Conservation (phyloP, 2,797 vertebrate genomes). For the Cyprinodon diabolis region DNA sequence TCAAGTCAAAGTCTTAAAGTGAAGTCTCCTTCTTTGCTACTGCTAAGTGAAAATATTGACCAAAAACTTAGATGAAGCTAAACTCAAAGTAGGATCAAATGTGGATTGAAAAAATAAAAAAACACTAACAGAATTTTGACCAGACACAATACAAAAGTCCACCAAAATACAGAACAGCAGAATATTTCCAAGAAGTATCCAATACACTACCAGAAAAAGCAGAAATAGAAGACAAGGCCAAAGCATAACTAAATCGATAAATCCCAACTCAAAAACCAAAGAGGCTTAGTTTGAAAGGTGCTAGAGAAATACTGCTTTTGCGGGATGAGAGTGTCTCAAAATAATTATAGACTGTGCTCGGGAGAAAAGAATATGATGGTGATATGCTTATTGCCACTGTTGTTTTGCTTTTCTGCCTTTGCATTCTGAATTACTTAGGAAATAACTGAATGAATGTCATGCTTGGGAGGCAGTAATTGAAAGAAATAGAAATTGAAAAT, state of each 20-base stretch:
- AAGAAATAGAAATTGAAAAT: constrained; percentile 48
- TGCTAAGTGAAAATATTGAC: neutral
- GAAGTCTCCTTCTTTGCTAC: too few relatives aligned
- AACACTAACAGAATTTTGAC: neutral
- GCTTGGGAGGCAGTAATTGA: constrained; percentile 55
- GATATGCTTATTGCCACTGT: constrained; percentile 42
- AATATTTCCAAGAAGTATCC: neutral
- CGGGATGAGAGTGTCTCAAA: constrained; percentile 9
- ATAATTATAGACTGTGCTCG: constrained; percentile 11
- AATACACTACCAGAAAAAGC: neutral
- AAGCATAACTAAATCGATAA: neutral
- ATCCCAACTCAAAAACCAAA: neutral
- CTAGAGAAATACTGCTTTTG: constrained; percentile 24
- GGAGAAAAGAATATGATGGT: constrained; percentile 33
- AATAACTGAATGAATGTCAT: constrained; percentile 43
- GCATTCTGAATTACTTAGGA: constrained; percentile 53
- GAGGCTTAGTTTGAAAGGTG: constrained; percentile 4
- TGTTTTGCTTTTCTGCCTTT: constrained; percentile 51
- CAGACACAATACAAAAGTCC: neutral
- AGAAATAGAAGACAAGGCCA: neutral
- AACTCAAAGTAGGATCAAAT: neutral
- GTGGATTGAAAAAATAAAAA: neutral
- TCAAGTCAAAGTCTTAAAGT: neutral
- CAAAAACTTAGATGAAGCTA: neutral
- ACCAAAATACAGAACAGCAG: neutral